Evolutionary conservation across 2,113 vertebrate species (phyloP), one percentile per base, ranked within the genome.

Genomic region (Vireo altiloquus): DNA sequence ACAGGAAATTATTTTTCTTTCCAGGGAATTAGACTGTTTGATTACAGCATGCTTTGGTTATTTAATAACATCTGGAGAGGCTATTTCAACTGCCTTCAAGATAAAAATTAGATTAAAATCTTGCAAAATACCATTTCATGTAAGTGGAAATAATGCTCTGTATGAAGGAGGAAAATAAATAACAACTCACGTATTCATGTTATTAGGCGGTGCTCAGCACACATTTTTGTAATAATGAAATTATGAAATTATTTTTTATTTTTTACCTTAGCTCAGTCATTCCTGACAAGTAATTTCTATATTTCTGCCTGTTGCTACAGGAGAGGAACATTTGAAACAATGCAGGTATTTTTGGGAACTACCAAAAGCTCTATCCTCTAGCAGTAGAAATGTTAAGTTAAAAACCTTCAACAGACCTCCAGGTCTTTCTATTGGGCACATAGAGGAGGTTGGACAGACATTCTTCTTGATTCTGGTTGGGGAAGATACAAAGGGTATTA

Each of bases 11-110:
- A 80, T 87, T 96, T 92, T 90, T 77, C 54, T 90, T 94, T 85
- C 64, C 61, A 92, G 74, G 46, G 77, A 96, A 89, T 94, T 72
- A 83, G 47, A 21, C 46, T 52, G 7, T 42, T 63, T 87, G 72
- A 94, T 83, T 93, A 75, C 53, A 88, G 40, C 56, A 88, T 77
- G 54, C 37, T 86, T 94, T 82, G 30, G 65, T 94, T 91, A 84
- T 74, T 94, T 96, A 92, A 84, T 70, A 95, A 89, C 85, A 95
- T 95, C 82, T 90, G 87, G 92, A 82, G 53, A 96, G 59, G 82
- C 61, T 86, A 85, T 96, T 96, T 94, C 39, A 87, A 59, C 53
- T 84, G 65, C 47, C 40, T 92, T 90, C 72, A 71, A 84, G 72
- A 93, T 46, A 96, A 87, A 93, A 94, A 87, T 66, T 76, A 91